Conservation (phyloP, 2,888 invertebrate genomes). For the Pegoplata infirma region DNA sequence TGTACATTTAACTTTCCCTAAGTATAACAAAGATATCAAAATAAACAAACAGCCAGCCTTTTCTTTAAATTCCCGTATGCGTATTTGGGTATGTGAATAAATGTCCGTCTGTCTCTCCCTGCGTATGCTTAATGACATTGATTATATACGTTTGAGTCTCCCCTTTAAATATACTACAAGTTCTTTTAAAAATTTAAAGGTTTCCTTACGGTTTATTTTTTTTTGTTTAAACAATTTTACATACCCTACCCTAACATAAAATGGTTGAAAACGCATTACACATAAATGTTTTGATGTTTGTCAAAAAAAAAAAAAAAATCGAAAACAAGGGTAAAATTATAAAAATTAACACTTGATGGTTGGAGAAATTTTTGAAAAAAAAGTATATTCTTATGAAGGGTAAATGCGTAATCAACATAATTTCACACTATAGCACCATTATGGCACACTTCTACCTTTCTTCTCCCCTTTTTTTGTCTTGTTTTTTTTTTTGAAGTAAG, state of each 20-base stretch:
- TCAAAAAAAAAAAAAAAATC: not conserved
- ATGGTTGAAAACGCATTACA: not conserved
- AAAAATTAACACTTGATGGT: conserved; percentile 46
- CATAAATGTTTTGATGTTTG: not conserved
- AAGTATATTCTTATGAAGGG: conserved; percentile 7
- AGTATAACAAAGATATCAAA: not conserved
- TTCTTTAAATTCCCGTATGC: not conserved
- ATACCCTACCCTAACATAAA: conserved; percentile 34
- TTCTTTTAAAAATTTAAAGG: conserved; percentile 29
- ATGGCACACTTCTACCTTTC: conserved; percentile 37
- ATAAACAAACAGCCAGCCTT: not conserved
- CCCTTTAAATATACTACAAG: not conserved
- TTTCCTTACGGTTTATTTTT: conserved; percentile 14
- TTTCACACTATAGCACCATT: conserved; percentile 43
- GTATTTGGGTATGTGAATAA: not conserved
- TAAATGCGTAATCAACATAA: conserved; percentile 29
- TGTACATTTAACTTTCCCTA: not conserved
- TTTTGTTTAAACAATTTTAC: conserved; percentile 1
- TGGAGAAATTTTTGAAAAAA: not conserved
- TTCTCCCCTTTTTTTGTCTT: conserved; percentile 29
- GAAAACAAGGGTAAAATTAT: conserved; percentile 31
- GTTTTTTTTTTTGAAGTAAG: too few relatives aligned
- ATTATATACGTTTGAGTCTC: not conserved
- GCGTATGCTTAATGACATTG: too few relatives aligned
- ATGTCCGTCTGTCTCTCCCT: too few relatives aligned